Conservation (phyloP, 37 sponge, comb jelly and placozoan genomes). For the Beroe ovata region DNA sequence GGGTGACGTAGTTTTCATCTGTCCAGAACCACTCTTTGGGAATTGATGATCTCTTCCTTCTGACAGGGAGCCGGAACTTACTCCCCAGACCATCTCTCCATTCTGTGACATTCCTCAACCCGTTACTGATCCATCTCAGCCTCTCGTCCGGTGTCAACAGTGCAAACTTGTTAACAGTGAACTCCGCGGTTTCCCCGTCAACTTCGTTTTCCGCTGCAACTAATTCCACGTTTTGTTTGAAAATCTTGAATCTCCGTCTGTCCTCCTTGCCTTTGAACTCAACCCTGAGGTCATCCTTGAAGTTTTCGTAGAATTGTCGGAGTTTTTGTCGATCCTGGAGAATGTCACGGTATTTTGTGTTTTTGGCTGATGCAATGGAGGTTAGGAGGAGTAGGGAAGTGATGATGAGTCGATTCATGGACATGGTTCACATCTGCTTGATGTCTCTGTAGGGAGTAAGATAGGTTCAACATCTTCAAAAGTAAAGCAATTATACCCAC, state of each 20-base stretch:
- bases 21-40: neutral
- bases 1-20: neutral
- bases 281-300: neutral
- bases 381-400: neutral
- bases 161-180: neutral
- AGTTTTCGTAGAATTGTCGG: neutral
- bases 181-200: neutral
- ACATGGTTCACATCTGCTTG: too few species aligned
- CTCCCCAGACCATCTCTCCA: neutral
- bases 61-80: neutral
- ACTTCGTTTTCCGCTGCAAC: neutral
- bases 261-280: neutral
- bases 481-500: too few species aligned
- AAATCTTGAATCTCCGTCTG: neutral
- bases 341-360: neutral
- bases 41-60: neutral
- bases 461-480: too few species aligned
- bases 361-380: neutral
- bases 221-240: neutral
- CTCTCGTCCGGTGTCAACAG: neutral
- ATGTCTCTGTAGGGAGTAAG: too few species aligned
- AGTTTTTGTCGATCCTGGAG: neutral
- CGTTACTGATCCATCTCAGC: neutral
- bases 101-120: neutral
- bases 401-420: too few species aligned